These are phyloP conservation scores for Temnothorax nylanderi DNA, from an alignment of 1,140 invertebrate species.

Conservation along the genomic window DNA sequence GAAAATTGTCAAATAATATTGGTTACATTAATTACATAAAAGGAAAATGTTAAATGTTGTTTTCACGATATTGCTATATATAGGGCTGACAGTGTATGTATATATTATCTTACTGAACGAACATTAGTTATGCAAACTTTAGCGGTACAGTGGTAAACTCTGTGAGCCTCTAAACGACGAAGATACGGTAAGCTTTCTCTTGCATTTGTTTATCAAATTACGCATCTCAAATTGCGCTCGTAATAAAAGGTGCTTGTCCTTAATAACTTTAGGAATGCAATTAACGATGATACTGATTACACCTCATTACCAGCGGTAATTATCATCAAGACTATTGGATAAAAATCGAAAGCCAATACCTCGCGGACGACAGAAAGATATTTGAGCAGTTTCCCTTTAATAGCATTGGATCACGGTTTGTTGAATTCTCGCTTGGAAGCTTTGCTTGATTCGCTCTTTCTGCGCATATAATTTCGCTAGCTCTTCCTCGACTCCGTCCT, in stretches of 20 bases:
- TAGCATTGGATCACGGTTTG: slow-evolving; percentile 17
- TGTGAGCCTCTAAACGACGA: not conserved
- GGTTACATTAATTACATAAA: not conserved
- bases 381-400: slow-evolving; percentile 45
- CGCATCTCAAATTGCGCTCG: not conserved
- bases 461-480: slow-evolving; percentile 44
- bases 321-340: not conserved
- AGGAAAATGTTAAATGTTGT: not conserved
- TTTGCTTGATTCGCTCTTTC: slow-evolving; percentile 43
- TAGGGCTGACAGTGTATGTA: not conserved
- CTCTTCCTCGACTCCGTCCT: slow-evolving; percentile 12
- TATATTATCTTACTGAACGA: not conserved
- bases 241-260: not conserved
- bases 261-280: not conserved
- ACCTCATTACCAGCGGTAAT: not conserved
- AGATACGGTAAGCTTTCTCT: not conserved
- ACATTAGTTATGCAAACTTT: slow-evolving; percentile 7
- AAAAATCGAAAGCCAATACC: slow-evolving; percentile 26
- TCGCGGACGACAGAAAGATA: not conserved
- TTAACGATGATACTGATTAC: not conserved
- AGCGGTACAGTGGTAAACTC: not conserved
- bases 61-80: not conserved
- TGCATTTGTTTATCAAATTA: slow-evolving; percentile 20
- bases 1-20: not conserved
- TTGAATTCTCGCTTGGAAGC: slow-evolving; percentile 33